Conservation (phyloP, 2,888 invertebrate genomes). For the Acanthococcus lagerstroemiae region DNA sequence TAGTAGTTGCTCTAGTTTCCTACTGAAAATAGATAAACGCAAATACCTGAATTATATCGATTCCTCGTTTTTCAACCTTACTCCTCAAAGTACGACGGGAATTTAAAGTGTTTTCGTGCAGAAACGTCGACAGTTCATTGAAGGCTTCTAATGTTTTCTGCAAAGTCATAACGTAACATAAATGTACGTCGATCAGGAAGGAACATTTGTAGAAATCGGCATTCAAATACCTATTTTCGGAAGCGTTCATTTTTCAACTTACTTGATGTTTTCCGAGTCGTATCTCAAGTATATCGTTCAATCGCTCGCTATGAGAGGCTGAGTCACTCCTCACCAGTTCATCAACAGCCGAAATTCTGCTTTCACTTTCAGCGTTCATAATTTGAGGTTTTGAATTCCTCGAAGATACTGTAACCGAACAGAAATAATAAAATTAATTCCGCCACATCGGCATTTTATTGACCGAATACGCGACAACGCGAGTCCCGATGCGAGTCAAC, state of each 20-base stretch:
- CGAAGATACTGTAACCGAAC: no score
- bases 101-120: constrained; percentile 70
- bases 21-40: no score
- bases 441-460: no score
- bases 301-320: background rate
- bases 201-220: background rate
- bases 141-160: constrained; percentile 82
- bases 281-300: constrained; percentile 2
- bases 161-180: constrained; percentile 36
- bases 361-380: no score
- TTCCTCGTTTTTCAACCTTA: constrained; percentile 82
- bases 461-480: no score
- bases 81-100: constrained; percentile 76
- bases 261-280: constrained; percentile 11
- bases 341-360: no score
- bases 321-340: no score
- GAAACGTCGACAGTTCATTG: constrained; percentile 77
- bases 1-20: no score
- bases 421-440: no score
- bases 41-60: constrained; percentile 66
- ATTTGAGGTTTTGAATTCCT: no score
- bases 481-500: no score
- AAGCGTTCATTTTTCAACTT: background rate
- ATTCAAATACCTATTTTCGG: background rate
- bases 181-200: background rate